Evolutionary conservation across 2,113 vertebrate species (phyloP).

Genomic region (Chroicocephalus ridibundus): DNA sequence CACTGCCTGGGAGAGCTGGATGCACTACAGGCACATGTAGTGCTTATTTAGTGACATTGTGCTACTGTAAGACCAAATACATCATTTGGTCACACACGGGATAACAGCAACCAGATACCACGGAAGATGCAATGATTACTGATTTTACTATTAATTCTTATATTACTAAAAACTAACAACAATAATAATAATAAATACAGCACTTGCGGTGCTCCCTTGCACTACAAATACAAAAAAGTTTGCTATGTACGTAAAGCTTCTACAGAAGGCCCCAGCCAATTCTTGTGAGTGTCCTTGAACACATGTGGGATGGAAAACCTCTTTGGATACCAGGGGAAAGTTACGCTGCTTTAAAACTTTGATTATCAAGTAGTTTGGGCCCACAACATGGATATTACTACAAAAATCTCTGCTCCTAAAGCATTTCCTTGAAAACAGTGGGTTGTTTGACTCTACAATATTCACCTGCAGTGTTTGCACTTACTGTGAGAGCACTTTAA

Average conservation of each 20-base stretch:
- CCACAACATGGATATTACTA: background rate
- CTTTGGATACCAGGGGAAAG: background rate
- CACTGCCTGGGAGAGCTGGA: background rate
- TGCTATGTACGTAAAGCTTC: rapidly evolving
- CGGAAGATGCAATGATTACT: background rate
- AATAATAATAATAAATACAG: background rate
- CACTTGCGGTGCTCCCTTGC: background rate
- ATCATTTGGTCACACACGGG: background rate
- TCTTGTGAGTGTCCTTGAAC: background rate
- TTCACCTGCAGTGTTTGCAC: background rate
- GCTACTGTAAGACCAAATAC: background rate
- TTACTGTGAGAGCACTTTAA: background rate
- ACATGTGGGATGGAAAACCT: background rate
- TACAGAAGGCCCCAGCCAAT: background rate
- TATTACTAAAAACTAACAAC: background rate
- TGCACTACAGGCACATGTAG: background rate
- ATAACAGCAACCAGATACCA: background rate
- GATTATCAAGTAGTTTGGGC: background rate
- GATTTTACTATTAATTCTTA: background rate
- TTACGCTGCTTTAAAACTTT: background rate
- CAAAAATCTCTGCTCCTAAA: background rate
- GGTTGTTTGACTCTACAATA: background rate
- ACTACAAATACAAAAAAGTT: background rate
- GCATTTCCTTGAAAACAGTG: background rate
- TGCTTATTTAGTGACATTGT: rapidly evolving